Percentiles rank a stretch among this genome's conserved stretches.
phyloP scores from a whole-genome alignment of 2,888 invertebrate species.

The Chloroclystis v-ata region DNA sequence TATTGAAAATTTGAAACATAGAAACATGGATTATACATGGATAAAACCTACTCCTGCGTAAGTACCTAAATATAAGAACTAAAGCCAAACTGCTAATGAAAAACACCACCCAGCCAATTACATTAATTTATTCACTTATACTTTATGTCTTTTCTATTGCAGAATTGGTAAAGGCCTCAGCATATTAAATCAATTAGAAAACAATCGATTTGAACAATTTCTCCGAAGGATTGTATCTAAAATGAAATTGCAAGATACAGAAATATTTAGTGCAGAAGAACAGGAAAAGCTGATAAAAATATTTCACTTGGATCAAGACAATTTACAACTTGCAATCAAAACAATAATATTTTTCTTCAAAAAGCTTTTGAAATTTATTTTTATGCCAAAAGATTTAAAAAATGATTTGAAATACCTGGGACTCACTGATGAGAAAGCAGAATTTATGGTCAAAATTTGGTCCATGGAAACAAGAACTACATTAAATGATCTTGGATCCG shows the following conservation, averaged over 20 bases:
- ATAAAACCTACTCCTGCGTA: too few species aligned
- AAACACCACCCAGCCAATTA: too few species aligned
- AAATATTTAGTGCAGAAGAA: conserved; percentile 65
- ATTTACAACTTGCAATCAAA: conserved; percentile 53
- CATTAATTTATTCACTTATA: too few species aligned
- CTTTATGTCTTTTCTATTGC: conserved; percentile 31
- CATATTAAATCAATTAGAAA: conserved; percentile 56
- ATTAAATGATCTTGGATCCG: conserved; percentile 50
- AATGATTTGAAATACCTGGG: conserved; percentile 53
- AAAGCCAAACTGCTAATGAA: too few species aligned
- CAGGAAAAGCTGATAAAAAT: conserved; percentile 56
- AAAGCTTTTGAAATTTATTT: conserved; percentile 59
- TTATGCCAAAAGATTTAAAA: conserved; percentile 64
- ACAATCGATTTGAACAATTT: conserved; percentile 63
- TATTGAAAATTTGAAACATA: too few species aligned
- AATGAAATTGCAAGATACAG: conserved; percentile 49
- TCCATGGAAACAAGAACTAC: conserved; percentile 58
- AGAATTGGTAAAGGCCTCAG: conserved; percentile 58
- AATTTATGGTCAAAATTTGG: conserved; percentile 62
- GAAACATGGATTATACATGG: too few species aligned
- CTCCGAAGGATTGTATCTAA: conserved; percentile 57
- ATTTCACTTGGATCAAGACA: conserved; percentile 55
- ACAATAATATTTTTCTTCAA: conserved; percentile 59
- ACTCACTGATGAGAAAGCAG: conserved; percentile 53
- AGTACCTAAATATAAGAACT: too few species aligned